Evolutionary conservation across 2,113 vertebrate genomes (phyloP).

Genomic region (Indri indri): DNA sequence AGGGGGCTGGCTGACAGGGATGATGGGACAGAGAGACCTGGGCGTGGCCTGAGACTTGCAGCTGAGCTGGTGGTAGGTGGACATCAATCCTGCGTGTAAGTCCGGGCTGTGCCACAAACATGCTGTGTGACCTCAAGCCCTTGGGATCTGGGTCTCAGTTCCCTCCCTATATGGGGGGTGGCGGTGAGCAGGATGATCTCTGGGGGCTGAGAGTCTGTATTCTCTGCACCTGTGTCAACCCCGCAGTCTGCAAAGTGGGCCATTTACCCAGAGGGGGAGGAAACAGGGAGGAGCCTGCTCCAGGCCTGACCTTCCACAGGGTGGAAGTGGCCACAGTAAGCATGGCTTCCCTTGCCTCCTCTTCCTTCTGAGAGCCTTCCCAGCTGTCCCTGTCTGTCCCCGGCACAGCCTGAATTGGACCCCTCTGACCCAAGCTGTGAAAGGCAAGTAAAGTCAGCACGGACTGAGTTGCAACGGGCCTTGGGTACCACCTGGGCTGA

Average conservation of each 20-base stretch:
- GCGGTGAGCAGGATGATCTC: not conserved
- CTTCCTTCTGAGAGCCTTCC: not conserved
- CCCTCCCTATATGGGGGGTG: not conserved
- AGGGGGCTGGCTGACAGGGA: not conserved
- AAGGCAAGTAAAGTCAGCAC: not conserved
- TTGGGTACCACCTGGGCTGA: not conserved
- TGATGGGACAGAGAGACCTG: not conserved
- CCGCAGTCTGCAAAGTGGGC: not conserved
- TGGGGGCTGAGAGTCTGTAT: not conserved
- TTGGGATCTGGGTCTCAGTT: not conserved
- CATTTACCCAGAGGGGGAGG: not conserved
- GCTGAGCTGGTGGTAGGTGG: not conserved
- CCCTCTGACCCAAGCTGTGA: not conserved
- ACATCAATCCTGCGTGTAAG: not conserved
- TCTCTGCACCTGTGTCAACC: not conserved
- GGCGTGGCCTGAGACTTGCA: not conserved
- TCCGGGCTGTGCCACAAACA: not conserved
- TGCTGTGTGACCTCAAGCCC: not conserved
- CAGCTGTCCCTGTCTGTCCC: slow-evolving; percentile 12
- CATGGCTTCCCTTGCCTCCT: not conserved
- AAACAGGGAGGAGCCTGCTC: not conserved
- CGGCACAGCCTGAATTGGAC: not conserved
- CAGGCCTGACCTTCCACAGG: not conserved
- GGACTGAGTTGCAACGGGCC: not conserved
- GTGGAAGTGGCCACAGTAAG: not conserved